Base-by-base conservation (phyloP, 2,113 vertebrate genomes). In the Morone saxatilis region DNA sequence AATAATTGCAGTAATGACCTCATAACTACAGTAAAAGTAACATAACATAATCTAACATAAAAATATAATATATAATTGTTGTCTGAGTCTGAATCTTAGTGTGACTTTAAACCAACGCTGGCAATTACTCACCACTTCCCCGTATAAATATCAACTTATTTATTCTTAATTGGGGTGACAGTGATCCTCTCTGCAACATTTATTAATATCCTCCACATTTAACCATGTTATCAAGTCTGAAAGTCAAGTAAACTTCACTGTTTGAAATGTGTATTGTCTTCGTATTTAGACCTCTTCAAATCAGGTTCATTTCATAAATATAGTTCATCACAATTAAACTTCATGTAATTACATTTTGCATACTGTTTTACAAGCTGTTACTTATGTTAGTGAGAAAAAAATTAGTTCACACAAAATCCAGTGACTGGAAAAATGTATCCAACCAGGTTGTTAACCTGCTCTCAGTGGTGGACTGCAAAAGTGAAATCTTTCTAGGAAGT, bases 81-180 rank as follows among this genome's bases (percentile, higher is more conserved):
- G 25, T 43, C 41, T 71, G 16, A 47, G 56, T 66, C 38, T 73
- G 47, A 75, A 62, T 53, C 14, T 70, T 2, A 6, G 12, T 70
- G 69, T 87, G 86, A 89, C 88, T 86, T 67, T 67, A n/a, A 60
- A 78, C 56, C 47, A 48, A 51, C 22, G 25, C 53, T 38, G 68
- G 25, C 50, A 69, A 90, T 93, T 88, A 87, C 7, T 48, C 19
- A 65, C 25, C 9, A 53, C 84, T 84, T 88, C 83, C 74, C 0
- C 50, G 20, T 47, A 20, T 76, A 87, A 88, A 92, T 90, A 90
- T 86, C 90, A 88, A 0, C 65, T 50, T 57, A 83, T 83, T 87
- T 83, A 73, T 47, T 67, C 51, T 56, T 90, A 91, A 91, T 84
- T 86, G 60, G 31, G 41, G 51, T 73, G 82, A 81, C 57, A 69